Conservation (phyloP, 2,113 vertebrate species). For the Gymnogyps californianus region DNA sequence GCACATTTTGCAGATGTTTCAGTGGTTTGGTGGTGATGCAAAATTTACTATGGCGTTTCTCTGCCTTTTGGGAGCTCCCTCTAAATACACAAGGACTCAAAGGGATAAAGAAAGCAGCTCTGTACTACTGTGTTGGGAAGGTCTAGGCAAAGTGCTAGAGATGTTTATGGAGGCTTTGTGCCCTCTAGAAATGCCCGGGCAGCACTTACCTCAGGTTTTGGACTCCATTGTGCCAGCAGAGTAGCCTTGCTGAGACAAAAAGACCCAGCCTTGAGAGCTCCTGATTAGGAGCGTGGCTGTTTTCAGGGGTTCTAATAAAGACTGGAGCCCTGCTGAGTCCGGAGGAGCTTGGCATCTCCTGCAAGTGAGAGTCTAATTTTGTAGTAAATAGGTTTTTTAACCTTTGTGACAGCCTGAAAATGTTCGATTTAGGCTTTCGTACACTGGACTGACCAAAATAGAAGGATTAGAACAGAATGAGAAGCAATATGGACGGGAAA, state of each 20-base stretch:
- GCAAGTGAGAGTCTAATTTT: conserved; percentile 17
- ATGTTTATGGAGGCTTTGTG: not conserved
- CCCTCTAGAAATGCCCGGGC: not conserved
- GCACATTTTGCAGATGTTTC: not conserved
- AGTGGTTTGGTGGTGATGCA: not conserved
- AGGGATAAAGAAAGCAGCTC: not conserved
- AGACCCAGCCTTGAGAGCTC: not conserved
- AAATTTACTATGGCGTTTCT: not conserved
- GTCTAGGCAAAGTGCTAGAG: not conserved
- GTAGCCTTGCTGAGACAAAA: not conserved
- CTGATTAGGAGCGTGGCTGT: not conserved
- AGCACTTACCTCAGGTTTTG: not conserved
- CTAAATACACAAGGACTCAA: not conserved
- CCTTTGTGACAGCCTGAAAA: conserved; percentile 27
- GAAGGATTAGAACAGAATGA: conserved; percentile 20
- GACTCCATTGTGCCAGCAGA: not conserved
- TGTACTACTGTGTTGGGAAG: not conserved
- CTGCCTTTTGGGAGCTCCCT: not conserved
- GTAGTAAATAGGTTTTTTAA: conserved; percentile 35
- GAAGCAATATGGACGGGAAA: not conserved
- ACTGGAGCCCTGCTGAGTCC: not conserved
- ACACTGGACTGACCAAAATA: not conserved
- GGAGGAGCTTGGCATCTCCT: not conserved
- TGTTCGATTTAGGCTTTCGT: not conserved
- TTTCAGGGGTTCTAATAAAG: not conserved